These are phyloP conservation scores for Scylla paramamosain DNA, from an alignment of 1,140 invertebrate genomes.

Conservation along the genomic window DNA sequence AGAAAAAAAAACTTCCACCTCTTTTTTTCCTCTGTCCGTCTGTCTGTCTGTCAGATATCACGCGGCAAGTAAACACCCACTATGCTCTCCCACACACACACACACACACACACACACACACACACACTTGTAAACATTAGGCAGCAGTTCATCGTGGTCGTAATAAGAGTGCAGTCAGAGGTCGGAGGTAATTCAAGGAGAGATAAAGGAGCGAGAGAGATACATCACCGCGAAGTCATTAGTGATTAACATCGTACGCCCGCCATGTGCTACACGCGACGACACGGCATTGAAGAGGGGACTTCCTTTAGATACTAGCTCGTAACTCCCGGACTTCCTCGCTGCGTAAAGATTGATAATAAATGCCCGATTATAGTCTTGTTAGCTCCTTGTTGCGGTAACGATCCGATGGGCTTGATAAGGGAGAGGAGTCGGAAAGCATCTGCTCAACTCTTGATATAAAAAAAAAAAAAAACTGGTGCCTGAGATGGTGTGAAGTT, in stretches of 20 bases:
- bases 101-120: too few species aligned
- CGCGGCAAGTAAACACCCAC: too few species aligned
- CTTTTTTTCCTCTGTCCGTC: neutral
- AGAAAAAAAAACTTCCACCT: neutral
- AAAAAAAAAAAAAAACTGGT: neutral
- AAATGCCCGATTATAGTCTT: constrained; percentile 14
- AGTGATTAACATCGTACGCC: constrained; percentile 12
- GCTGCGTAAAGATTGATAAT: neutral
- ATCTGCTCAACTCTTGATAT: neutral
- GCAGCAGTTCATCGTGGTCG: neutral
- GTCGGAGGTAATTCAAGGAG: neutral
- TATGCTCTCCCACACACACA: too few species aligned
- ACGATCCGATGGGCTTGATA: neutral
- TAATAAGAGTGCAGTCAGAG: constrained; percentile 8
- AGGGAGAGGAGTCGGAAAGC: neutral
- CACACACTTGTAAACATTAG: neutral
- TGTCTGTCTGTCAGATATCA: too few species aligned
- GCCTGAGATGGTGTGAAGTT: neutral
- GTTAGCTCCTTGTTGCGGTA: constrained; percentile 5
- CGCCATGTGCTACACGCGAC: neutral
- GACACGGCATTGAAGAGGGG: neutral
- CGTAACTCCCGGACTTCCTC: neutral
- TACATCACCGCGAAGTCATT: neutral
- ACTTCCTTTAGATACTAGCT: neutral
- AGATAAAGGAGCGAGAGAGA: neutral